phyloP scores from a whole-genome alignment of 2,113 vertebrate genomes.

The Albula goreensis region DNA sequence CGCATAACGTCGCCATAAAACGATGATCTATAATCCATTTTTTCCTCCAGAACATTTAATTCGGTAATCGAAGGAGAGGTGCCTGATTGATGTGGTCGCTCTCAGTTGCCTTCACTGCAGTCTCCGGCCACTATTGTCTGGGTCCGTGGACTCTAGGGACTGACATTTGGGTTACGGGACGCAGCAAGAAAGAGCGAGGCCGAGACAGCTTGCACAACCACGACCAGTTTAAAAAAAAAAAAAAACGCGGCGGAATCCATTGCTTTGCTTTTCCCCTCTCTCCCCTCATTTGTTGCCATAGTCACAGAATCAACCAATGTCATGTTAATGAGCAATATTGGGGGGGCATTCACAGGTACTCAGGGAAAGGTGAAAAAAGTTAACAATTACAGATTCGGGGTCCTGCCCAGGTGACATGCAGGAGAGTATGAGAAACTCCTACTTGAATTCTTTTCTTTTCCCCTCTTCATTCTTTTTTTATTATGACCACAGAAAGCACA shows the following conservation, averaged over 20 bases:
- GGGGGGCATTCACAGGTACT: neutral
- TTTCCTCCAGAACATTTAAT: slow-evolving; percentile 33
- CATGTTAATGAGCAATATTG: slow-evolving; percentile 14
- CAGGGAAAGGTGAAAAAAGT: slow-evolving; percentile 6
- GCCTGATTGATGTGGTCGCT: slow-evolving; percentile 12
- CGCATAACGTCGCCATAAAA: slow-evolving; percentile 46
- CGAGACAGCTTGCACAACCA: no score
- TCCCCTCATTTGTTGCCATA: slow-evolving; percentile 41
- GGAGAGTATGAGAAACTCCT: slow-evolving; percentile 5
- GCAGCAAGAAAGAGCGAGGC: neutral
- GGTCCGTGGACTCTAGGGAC: slow-evolving; percentile 40
- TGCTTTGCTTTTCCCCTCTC: slow-evolving; percentile 17
- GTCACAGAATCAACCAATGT: slow-evolving; percentile 35
- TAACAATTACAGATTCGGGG: slow-evolving; percentile 19
- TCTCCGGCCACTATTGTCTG: slow-evolving; percentile 25
- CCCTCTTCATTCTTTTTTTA: slow-evolving; percentile 11
- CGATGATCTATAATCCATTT: slow-evolving; percentile 49
- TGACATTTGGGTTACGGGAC: slow-evolving; percentile 29
- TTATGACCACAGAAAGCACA: neutral
- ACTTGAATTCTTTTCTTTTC: slow-evolving; percentile 3
- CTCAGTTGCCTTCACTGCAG: neutral
- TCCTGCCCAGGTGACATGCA: slow-evolving; percentile 40
- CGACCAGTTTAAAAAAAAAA: no score
- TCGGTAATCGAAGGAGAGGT: slow-evolving; percentile 48
- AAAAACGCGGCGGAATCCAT: neutral